phyloP scores from a whole-genome alignment of 2,797 vertebrate genomes.

The Sylvilagus floridanus region DNA sequence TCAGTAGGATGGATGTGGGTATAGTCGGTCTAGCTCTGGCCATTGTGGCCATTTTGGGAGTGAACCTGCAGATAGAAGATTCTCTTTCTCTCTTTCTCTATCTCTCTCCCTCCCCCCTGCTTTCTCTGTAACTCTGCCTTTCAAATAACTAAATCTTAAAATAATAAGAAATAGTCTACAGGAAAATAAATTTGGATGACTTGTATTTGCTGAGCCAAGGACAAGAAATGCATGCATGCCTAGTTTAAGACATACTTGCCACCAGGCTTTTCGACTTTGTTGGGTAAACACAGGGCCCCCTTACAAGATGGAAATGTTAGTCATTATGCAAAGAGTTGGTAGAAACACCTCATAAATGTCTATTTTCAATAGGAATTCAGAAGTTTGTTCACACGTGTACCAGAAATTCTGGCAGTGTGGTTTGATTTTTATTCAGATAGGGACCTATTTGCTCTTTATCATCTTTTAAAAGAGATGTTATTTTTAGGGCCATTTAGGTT shows the following conservation, averaged over 20 bases:
- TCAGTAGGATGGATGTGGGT: too few species aligned
- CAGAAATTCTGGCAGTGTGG: not conserved
- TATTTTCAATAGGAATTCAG: not conserved
- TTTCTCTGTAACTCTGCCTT: too few species aligned
- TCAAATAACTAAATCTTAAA: too few species aligned
- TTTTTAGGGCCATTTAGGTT: not conserved
- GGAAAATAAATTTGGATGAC: constrained; percentile 24
- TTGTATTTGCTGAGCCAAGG: not conserved
- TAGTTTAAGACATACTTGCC: not conserved
- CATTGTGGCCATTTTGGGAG: too few species aligned
- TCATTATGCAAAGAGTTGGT: not conserved
- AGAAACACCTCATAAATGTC: not conserved
- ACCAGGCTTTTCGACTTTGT: not conserved
- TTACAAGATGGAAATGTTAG: not conserved
- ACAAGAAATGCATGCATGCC: not conserved
- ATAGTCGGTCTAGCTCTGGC: too few species aligned
- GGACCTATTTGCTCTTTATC: not conserved
- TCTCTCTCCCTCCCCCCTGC: too few species aligned
- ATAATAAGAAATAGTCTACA: not conserved
- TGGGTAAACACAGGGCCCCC: not conserved
- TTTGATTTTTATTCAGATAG: not conserved
- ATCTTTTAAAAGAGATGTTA: not conserved
- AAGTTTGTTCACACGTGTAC: not conserved
- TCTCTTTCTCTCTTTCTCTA: too few species aligned
- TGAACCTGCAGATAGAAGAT: too few species aligned